Base-by-base conservation (phyloP, 2,888 invertebrate species). In the Caenorhabditis parvicauda region DNA sequence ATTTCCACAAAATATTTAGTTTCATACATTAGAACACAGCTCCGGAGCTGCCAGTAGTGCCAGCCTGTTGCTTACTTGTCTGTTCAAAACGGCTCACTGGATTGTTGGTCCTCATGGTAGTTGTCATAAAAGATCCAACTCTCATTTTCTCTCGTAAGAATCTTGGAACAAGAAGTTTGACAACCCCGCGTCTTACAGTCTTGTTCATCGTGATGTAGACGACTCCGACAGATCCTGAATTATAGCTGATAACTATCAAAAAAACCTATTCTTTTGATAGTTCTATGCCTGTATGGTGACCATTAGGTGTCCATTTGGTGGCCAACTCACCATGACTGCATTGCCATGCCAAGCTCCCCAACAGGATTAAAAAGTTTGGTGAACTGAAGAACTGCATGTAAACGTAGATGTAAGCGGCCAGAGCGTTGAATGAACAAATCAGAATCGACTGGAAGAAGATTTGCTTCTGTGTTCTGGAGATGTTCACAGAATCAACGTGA, bases 341-440 rank as follows among this genome's bases (percentile, higher is more conserved):
- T 42, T 68, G 68, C 68, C 68, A 68, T 5, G 60, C 58, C 12
- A 68, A 32, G 35, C 62, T 62, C 25, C 64, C 68, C 27, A 68
- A 37, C 17, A 68, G 46, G 12, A 68, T 52, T 9, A 59, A 32
- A 9, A 32, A 42, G 14, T 62, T 48, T 9, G 68, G 62, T 1
- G 60, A 57, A 7, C 50, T 28, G 52, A 68, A 62, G 48, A 63
- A 68, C 41, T 68, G 68, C 68, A 68, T 68, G 58, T 62, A 65
- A 25, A 64, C 64, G 43, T 68, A 68, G 24, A 68, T 64, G 46
- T 65, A 53, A 22, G 68, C 64, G 24, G 64, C 64, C 35, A 68
- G 44, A 0, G 65, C 58, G 22, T 65, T 68, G 39, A 63, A 59
- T 41, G 55, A 44, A 25, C 65, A 65, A 48, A 65, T 65, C 5